Percentiles rank a stretch among this genome's conserved stretches.
These are phyloP conservation scores for Zaprionus inermis DNA, from an alignment of 1,140 invertebrate genomes.

Conservation along the genomic window DNA sequence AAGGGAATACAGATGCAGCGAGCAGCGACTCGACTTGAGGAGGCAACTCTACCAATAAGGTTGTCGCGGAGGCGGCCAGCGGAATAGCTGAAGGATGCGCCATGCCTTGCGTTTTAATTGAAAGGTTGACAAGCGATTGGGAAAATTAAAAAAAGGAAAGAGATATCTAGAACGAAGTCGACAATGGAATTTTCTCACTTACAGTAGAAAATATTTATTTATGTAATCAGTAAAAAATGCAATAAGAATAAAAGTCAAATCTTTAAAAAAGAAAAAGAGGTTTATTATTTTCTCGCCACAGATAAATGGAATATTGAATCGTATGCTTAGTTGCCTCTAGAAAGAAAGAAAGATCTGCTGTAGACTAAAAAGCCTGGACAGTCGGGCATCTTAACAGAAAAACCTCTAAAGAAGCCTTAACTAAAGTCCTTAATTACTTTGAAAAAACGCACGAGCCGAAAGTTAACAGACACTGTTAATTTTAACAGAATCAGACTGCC, in stretches of 20 bases:
- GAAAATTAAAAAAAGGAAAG: not conserved
- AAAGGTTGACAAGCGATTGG: not conserved
- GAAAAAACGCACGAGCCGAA: too few relatives aligned
- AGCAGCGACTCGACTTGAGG: not conserved
- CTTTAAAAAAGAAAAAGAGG: not conserved
- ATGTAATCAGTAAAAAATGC: not conserved
- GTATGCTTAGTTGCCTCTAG: too few relatives aligned
- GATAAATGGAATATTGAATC: too few relatives aligned
- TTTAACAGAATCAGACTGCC: not conserved
- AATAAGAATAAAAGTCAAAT: not conserved
- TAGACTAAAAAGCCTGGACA: too few relatives aligned
- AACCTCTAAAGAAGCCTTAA: too few relatives aligned
- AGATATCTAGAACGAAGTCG: not conserved
- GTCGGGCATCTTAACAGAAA: too few relatives aligned
- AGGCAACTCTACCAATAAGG: slow-evolving; percentile 4
- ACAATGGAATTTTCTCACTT: not conserved
- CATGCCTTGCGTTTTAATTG: not conserved
- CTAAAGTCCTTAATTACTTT: too few relatives aligned
- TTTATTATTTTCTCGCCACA: not conserved
- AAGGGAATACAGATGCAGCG: not conserved
- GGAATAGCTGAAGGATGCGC: not conserved
- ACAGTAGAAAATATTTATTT: not conserved
- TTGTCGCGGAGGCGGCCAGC: not conserved
- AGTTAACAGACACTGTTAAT: not conserved
- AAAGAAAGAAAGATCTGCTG: too few relatives aligned